phyloP scores from a whole-genome alignment of 2,113 vertebrate genomes.

The Murina feae region DNA sequence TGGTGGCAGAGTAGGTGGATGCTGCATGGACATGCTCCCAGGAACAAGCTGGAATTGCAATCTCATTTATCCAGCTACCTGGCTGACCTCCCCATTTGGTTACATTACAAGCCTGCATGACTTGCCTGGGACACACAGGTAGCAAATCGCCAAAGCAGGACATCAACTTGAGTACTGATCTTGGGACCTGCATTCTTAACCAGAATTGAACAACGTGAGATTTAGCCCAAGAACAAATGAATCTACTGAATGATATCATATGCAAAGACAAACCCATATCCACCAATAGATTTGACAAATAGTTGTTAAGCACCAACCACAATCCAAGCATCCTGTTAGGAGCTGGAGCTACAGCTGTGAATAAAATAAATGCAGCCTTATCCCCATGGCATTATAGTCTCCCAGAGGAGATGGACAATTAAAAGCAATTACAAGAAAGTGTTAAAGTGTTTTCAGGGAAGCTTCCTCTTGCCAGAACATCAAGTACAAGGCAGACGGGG shows the following conservation, averaged over 20 bases:
- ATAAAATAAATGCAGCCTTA: neutral
- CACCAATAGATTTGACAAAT: neutral
- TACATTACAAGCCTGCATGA: neutral
- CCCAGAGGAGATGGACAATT: conserved; percentile 54
- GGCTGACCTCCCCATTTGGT: neutral
- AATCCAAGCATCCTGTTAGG: neutral
- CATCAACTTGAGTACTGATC: neutral
- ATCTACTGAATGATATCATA: neutral
- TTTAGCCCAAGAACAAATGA: neutral
- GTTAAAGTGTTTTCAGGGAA: conserved; percentile 7
- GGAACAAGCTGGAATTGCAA: no score
- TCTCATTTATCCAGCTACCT: neutral
- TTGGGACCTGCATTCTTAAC: neutral
- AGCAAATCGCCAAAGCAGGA: neutral
- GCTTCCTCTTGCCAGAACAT: neutral
- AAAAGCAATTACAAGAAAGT: conserved; percentile 44
- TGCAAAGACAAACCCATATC: neutral
- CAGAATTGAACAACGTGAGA: neutral
- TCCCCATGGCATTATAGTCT: neutral
- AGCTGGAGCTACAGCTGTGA: neutral
- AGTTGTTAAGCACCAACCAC: neutral
- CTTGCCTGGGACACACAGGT: neutral
- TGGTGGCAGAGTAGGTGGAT: no score
- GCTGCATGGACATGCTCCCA: no score
- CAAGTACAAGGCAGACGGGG: neutral